Evolutionary conservation across 1,140 invertebrate genomes (phyloP), one percentile per base, ranked within the genome.

Genomic region (Bombus superbus): DNA sequence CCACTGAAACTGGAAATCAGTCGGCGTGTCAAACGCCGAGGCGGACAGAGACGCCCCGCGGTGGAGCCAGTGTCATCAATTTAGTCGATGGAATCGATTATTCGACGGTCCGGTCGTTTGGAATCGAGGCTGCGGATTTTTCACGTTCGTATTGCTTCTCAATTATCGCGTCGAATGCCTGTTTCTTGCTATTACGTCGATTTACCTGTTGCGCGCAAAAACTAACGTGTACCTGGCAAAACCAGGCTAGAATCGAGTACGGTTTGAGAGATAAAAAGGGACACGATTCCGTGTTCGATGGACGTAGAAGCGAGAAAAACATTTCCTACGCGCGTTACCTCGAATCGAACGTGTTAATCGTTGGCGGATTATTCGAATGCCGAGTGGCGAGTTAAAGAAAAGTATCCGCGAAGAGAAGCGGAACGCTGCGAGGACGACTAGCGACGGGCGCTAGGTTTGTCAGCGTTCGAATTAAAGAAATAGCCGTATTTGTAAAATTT

Each of bases 1-100:
- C 42, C 53, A 77, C 57, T 74, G 77, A 81, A 82, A 76, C 64
- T 82, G 68, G 35, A 78, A 88, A 88, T 88, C 42, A 35, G 40
- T 32, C 74, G 77, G 42, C 40, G 74, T 32, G 25, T 80, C 64
- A 25, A 28, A 76, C 57, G 53, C 47, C 5, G 47, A 53, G n/a
- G 62, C 53, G 69, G 47, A 57, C 47, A 40, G 57, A 35, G 42
- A 72, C 53, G 47, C 38, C 5, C 10, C 35, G 25, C 22, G 25
- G 38, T 22, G 32, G n/a, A 8, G 6, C n/a, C 18, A 66, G 11
- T 42, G 6, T 76, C 38, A 38, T 77, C 38, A 62, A 74, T 88
- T 38, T 53, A 35, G 5, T 42, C n/a, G 47, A 77, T 25, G 35
- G 57, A 75, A 66, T 66, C 62, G 62, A 66, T 66, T 15, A n/a